Conservation (phyloP, 2,113 vertebrate genomes). For the Oryzias woworae region DNA sequence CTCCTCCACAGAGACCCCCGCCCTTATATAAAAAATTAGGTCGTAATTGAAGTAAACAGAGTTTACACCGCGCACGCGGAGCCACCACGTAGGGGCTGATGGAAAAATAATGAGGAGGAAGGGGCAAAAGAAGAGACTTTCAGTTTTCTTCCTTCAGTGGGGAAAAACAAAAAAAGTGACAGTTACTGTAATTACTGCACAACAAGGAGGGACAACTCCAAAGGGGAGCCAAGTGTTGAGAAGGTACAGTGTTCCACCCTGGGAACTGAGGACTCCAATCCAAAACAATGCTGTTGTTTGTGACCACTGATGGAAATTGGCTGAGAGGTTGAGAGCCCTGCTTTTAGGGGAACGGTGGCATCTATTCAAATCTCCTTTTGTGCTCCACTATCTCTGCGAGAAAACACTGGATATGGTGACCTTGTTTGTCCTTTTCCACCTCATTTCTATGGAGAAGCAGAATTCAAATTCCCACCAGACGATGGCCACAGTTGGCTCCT, state of each 20-base stretch:
- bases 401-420: conserved; percentile 63
- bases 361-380: conserved; percentile 67
- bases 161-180: conserved; percentile 83
- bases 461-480: conserved; percentile 57
- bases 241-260: conserved; percentile 75
- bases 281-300: conserved; percentile 74
- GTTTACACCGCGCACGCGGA: conserved; percentile 64
- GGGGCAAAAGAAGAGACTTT: conserved; percentile 64
- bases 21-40: conserved; percentile 66
- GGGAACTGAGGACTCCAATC: conserved; percentile 66
- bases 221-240: conserved; percentile 69
- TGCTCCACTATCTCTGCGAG: conserved; percentile 58
- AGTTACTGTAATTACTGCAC: conserved; percentile 80
- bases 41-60: conserved; percentile 79
- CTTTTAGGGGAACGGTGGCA: conserved; percentile 55
- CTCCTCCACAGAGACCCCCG: conserved; percentile 54
- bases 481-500: conserved; percentile 56
- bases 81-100: conserved; percentile 49
- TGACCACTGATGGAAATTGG: conserved; percentile 67
- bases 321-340: conserved; percentile 59
- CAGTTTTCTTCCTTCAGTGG: conserved; percentile 77
- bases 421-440: conserved; percentile 61
- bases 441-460: conserved; percentile 60
- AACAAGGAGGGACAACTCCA: conserved; percentile 71
- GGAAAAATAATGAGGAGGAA: conserved; percentile 58